Conservation (phyloP, 2,113 vertebrate genomes). For the Platysteira castanea region DNA sequence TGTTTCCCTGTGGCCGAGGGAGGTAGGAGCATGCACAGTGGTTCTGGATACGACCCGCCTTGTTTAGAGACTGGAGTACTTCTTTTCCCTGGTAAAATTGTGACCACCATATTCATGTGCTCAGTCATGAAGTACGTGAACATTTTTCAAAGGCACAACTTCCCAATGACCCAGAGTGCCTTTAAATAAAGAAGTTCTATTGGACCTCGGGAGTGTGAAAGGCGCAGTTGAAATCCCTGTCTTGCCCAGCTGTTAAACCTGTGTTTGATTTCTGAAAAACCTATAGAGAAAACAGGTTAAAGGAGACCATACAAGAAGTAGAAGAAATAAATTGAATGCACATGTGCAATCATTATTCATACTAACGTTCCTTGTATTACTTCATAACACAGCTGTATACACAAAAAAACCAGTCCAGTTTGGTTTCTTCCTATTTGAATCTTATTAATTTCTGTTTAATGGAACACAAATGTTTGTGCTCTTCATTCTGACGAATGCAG, state of each 20-base stretch:
- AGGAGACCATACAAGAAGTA: conserved; percentile 57
- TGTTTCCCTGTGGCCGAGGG: fast-evolving
- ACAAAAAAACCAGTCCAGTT: conserved; percentile 38
- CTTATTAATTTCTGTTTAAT: conserved; percentile 74
- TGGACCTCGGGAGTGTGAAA: not conserved
- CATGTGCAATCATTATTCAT: conserved; percentile 73
- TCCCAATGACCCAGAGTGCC: conserved; percentile 25
- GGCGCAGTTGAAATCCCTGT: conserved; percentile 16
- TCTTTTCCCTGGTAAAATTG: not conserved
- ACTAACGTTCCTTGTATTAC: conserved; percentile 61
- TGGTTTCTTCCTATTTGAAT: conserved; percentile 65
- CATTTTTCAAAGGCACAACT: conserved; percentile 46
- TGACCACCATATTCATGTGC: not conserved
- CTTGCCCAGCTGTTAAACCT: conserved; percentile 57
- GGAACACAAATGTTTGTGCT: conserved; percentile 69
- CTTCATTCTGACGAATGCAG: conserved; percentile 54
- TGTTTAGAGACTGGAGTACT: not conserved
- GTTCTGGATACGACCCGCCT: fast-evolving
- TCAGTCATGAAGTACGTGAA: conserved; percentile 32
- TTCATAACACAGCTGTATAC: conserved; percentile 77
- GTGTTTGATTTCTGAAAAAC: conserved; percentile 67
- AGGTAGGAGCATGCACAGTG: not conserved
- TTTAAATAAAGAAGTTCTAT: conserved; percentile 44
- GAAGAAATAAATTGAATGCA: conserved; percentile 74
- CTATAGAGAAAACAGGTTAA: conserved; percentile 60